Evolutionary conservation across 2,113 vertebrate genomes (phyloP).

Genomic region (cat (Felis catus)): F.catus_Fca126_mat1.0 CM031412.1:161749001-161749500

Average conservation of each 20-base stretch:
- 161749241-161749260: background rate
- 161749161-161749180: slow-evolving; percentile 18
- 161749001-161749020: slow-evolving; percentile 45
- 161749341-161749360: background rate
- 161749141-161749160: background rate
- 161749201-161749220: background rate
- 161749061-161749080: background rate
- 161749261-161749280: background rate
- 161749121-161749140: background rate
- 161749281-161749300: background rate
- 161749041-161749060: background rate
- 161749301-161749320: background rate
- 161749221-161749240: background rate
- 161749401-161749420: background rate
- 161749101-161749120: background rate
- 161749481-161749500: background rate
- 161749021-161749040: background rate
- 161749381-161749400: background rate
- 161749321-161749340: background rate
- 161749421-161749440: background rate
- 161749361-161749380: background rate
- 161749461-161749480: background rate
- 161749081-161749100: background rate
- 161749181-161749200: background rate
- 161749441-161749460: background rate